Percentiles rank a stretch among this genome's conserved stretches.
Conservation (phyloP, 2,797 vertebrate genomes). For the Helostoma temminkii region DNA sequence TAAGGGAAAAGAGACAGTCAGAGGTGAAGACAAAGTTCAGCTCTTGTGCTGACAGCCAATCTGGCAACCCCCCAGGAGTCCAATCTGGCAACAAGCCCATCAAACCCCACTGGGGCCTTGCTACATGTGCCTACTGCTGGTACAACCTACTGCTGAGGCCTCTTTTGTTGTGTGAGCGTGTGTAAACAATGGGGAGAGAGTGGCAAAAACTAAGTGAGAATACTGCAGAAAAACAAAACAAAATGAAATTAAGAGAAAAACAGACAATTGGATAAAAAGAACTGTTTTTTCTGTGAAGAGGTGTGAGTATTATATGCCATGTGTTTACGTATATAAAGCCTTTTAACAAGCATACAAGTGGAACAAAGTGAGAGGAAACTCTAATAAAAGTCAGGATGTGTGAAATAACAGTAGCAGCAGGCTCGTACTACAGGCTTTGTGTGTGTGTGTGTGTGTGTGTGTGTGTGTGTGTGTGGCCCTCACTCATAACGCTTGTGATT, state of each 20-base stretch:
- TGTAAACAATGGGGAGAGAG: constrained; percentile 1
- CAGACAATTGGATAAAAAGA: constrained; percentile 1
- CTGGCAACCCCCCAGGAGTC: constrained; percentile 68
- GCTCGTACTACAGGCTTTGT: constrained; percentile 23
- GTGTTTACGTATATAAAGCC: constrained; percentile 69
- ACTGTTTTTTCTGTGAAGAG: constrained; percentile 40
- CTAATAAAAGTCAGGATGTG: constrained; percentile 73
- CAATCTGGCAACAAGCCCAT: constrained; percentile 57
- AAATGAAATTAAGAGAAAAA: background rate
- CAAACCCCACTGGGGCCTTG: constrained; percentile 55
- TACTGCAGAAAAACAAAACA: background rate
- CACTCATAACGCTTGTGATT: constrained; percentile 9
- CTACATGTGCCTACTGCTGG: constrained; percentile 66
- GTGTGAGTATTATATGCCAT: constrained; percentile 59
- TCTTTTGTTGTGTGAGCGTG: constrained; percentile 26
- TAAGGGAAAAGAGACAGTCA: constrained; percentile 23
- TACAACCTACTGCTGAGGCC: constrained; percentile 30
- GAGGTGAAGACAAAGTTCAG: constrained; percentile 56
- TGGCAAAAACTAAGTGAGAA: background rate
- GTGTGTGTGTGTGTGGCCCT: constrained; percentile 57
- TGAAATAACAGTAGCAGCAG: constrained; percentile 70
- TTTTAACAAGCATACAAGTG: constrained; percentile 69
- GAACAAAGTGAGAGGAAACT: constrained; percentile 63
- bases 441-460: constrained; percentile 33
- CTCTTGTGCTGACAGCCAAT: constrained; percentile 69